Base-by-base conservation (phyloP, 2,797 vertebrate species). In the Linurgus olivaceus region DNA sequence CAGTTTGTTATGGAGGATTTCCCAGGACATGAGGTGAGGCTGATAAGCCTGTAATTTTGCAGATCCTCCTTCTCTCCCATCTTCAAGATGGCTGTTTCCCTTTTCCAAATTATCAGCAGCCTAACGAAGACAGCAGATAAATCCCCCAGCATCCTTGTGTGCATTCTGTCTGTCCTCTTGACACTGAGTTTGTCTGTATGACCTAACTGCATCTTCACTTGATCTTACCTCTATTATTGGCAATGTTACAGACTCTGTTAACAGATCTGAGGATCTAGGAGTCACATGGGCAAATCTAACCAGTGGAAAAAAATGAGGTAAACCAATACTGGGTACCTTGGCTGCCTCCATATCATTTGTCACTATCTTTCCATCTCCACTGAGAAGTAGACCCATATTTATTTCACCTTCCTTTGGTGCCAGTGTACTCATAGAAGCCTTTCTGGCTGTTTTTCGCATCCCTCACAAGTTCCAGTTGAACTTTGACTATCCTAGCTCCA, bases 121-220 rank as follows among this genome's bases (percentile, higher is more conserved):
- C 12, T 90, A 44, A 52, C 7, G 61, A 79, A 61, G 18, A 50
- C 7, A 63, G 47, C 13, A 52, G 19, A 5, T 40, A 72, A 45
- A 3, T 65, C 7, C 12, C 7, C 8, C 11, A 15, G 10, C 9
- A 67, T 6, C 8, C 5, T 25, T 48, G 13, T 2, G 1, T 18
- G 13, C 10, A 37, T 83, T 54, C n/a, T 44, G 10, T 44, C 51
- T 45, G 21, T 9, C 7, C 23, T 5, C 26, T 58, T 66, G 19
- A 38, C 18, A 17, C 44, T 58, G 9, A 8, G 1, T 67, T 28
- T 37, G 7, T 33, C 17, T 2, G 7, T 33, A 31, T n/a, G 26
- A 14, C 8, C 61, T 57, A 61, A 52, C 3, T 17, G 20, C 2
- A 2, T 19, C 21, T 35, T 76, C 24, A 13, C 24, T 51, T 51